Conservation (phyloP, 2,797 vertebrate species). For the Danio kyathit region DNA sequence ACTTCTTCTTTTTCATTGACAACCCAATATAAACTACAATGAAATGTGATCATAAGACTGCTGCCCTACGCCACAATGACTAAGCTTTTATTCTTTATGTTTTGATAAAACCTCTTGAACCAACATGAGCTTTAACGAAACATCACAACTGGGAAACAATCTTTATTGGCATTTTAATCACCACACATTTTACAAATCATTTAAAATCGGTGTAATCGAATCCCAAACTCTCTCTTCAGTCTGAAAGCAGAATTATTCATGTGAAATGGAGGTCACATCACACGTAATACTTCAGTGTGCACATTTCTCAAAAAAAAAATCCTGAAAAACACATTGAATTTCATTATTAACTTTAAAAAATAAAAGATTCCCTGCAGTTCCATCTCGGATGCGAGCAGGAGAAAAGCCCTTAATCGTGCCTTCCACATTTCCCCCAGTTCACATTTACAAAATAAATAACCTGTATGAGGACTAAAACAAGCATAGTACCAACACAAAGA, state of each 20-base stretch:
- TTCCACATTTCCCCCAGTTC: constrained; percentile 1
- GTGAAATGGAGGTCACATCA: background rate
- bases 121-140: background rate
- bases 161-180: constrained; percentile 47
- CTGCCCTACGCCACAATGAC: too few relatives aligned
- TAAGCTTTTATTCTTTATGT: too few relatives aligned
- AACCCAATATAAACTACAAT: background rate
- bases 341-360: background rate
- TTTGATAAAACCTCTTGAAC: background rate
- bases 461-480: background rate
- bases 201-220: constrained; percentile 18
- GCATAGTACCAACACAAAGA: background rate
- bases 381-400: background rate
- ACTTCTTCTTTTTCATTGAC: constrained; percentile 29
- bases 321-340: background rate
- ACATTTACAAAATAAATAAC: background rate
- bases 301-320: background rate
- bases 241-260: constrained; percentile 1
- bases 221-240: background rate
- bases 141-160: constrained; percentile 28
- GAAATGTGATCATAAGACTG: too few relatives aligned
- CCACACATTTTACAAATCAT: constrained; percentile 7
- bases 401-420: constrained; percentile 32
- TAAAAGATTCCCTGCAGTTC: constrained; percentile 11
- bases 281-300: constrained; percentile 20